A percentile compares a stretch with the other conserved stretches of the same genome.
Conservation (phyloP, 1,140 invertebrate genomes). For the Conus ventricosus region DNA sequence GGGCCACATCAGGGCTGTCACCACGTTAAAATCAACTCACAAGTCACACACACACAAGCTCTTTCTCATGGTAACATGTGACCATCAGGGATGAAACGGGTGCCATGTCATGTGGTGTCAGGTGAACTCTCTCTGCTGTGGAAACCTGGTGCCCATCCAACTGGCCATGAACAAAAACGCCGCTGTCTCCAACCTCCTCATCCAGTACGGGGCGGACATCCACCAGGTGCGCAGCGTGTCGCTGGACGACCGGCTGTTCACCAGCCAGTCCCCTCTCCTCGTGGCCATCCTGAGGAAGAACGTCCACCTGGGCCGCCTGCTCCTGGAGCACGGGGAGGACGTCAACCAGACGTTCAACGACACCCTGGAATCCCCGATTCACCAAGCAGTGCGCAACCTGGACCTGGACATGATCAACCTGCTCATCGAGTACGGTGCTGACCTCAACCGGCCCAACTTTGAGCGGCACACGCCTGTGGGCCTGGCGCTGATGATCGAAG, state of each 20-base stretch:
- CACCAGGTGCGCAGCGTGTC: constrained; percentile 42
- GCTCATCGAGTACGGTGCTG: constrained; percentile 47
- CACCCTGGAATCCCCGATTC: constrained; percentile 45
- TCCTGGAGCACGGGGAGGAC: constrained; percentile 53
- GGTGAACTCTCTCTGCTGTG: constrained; percentile 48
- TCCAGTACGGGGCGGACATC: constrained; percentile 51
- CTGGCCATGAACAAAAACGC: constrained; percentile 53
- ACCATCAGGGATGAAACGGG: no score
- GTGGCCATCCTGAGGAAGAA: constrained; percentile 46
- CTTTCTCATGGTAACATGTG: no score
- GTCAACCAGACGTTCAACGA: constrained; percentile 46
- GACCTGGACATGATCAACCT: constrained; percentile 44
- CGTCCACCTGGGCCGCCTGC: constrained; percentile 43
- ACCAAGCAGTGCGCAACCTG: constrained; percentile 46
- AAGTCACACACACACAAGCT: no score
- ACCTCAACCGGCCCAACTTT: constrained; percentile 46
- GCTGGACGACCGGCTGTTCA: constrained; percentile 33
- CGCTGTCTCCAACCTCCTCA: constrained; percentile 46
- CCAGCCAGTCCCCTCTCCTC: constrained; percentile 44
- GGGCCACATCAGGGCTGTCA: no score
- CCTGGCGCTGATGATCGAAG: constrained; percentile 33
- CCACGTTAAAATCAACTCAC: no score
- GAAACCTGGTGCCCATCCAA: constrained; percentile 49
- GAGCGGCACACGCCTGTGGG: constrained; percentile 50
- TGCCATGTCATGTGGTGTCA: neutral